phyloP scores from a whole-genome alignment of 2,113 vertebrate genomes.

The Oreochromis aureus region DNA sequence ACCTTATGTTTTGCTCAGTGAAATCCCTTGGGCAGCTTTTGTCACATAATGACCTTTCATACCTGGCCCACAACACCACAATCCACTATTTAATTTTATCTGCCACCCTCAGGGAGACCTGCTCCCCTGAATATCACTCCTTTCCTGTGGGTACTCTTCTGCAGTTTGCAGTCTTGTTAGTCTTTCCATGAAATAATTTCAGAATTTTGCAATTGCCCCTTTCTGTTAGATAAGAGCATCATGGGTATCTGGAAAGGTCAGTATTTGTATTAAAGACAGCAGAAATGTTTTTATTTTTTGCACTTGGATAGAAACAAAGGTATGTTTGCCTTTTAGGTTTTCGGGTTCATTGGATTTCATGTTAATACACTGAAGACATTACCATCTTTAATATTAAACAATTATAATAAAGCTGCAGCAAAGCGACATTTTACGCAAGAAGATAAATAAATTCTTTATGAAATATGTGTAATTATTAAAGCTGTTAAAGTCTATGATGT shows the following conservation, averaged over 20 bases:
- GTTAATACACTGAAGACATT: background rate
- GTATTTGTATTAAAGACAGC: background rate
- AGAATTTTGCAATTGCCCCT: conserved; percentile 26
- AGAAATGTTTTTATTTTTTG: background rate
- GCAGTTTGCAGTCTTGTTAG: conserved; percentile 13
- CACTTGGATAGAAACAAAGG: background rate
- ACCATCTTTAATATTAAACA: background rate
- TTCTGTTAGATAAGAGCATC: conserved; percentile 18
- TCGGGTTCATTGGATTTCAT: background rate
- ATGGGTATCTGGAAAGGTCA: conserved; percentile 33
- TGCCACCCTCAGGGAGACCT: conserved; percentile 34
- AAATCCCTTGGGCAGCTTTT: conserved; percentile 56
- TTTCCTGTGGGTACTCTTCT: conserved; percentile 25
- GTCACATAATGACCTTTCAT: conserved; percentile 62
- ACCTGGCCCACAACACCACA: conserved; percentile 44
- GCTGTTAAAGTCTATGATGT: background rate
- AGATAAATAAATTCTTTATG: background rate
- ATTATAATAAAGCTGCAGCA: background rate
- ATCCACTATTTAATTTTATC: conserved; percentile 58
- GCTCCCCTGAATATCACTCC: conserved; percentile 53
- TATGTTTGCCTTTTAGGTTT: background rate
- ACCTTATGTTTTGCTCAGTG: conserved; percentile 60
- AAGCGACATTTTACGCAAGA: background rate
- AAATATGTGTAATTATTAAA: background rate
- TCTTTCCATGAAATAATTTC: conserved; percentile 20